Base-by-base conservation (phyloP, 2,797 vertebrate species). In the Adrianichthys oophorus region DNA sequence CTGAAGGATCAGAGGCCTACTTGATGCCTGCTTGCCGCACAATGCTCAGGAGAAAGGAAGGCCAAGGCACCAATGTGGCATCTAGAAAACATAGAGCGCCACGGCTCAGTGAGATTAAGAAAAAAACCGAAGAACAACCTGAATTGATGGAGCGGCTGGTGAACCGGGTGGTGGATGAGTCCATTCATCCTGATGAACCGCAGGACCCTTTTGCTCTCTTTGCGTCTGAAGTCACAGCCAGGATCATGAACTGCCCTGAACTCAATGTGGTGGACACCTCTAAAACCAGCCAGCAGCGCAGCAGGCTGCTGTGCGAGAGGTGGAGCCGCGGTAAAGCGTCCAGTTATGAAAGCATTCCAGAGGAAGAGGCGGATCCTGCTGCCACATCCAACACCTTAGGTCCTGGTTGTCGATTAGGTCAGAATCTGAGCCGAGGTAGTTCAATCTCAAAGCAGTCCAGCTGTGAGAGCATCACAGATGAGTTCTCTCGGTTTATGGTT, bases 361-460 rank as follows among this genome's bases (percentile, higher is more conserved):
- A 99, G 65, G 98, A 99, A 63, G 95, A 96, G 13, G 65, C 73
- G 0, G 92, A 94, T 72, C 85, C 92, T 47, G 90, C 91, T 42
- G 88, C 89, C n/a, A 88, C 87, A 14, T 72, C 85, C 41, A 93
- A 87, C 72, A 95, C 92, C 42, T 76, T 97, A 16, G 92, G 94
- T 10, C 92, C 91, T 0, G 89, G 90, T 65, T 94, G 80, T 48
- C 85, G 92, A 14, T 84, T 97, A 26, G 96, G 98, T 55, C 95
- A 95, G 56, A 90, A 97, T 4, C 75, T 93, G 48, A 99, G 97
- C 79, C 90, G 94, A 41, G 94, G 95, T n/a, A 96, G 96, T 85
- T 99, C 98, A 0, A 93, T 99, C 72, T 99, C 98, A 42, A 99
- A 99, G 78, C 98, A 99, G 79, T 99, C 98, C 2, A 99, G 98